Conservation (phyloP, 2,797 vertebrate genomes). For the Sebastes melanostomus region DNA sequence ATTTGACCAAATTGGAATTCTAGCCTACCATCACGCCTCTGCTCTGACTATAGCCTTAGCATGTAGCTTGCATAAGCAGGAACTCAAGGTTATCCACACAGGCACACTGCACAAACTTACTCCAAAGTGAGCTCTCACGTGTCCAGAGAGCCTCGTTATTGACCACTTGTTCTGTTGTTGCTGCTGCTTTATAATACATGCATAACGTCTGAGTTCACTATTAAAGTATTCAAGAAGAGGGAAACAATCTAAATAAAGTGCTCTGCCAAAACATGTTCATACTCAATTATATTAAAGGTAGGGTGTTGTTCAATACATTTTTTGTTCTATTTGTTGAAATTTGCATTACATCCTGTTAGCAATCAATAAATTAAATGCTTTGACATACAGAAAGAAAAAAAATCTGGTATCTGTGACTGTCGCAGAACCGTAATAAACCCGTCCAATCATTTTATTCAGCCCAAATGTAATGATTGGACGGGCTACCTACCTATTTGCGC, state of each 20-base stretch:
- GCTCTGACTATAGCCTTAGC: constrained; percentile 51
- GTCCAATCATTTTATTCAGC: too few species aligned
- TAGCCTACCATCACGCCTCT: constrained; percentile 38
- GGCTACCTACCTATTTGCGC: too few species aligned
- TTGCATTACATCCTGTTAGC: too few species aligned
- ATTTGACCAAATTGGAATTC: constrained; percentile 66
- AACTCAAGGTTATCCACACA: constrained; percentile 59
- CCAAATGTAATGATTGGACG: too few species aligned
- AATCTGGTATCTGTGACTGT: too few species aligned
- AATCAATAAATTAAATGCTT: too few species aligned
- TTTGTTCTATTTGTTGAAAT: too few species aligned
- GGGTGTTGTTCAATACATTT: too few species aligned
- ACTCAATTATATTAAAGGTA: neutral
- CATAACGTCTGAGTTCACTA: neutral
- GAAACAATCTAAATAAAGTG: neutral
- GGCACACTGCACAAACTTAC: constrained; percentile 20
- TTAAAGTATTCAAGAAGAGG: neutral
- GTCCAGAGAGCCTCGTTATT: neutral
- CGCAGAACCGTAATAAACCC: too few species aligned
- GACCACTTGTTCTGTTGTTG: neutral
- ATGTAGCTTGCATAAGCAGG: constrained; percentile 43
- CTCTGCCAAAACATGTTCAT: neutral
- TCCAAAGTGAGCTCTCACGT: constrained; percentile 14
- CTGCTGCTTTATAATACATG: constrained; percentile 1
- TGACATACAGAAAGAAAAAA: too few species aligned